Evolutionary conservation across 2,888 invertebrate genomes (phyloP), one percentile per base, ranked within the genome.

Genomic region (Stenodema calcarata): DNA sequence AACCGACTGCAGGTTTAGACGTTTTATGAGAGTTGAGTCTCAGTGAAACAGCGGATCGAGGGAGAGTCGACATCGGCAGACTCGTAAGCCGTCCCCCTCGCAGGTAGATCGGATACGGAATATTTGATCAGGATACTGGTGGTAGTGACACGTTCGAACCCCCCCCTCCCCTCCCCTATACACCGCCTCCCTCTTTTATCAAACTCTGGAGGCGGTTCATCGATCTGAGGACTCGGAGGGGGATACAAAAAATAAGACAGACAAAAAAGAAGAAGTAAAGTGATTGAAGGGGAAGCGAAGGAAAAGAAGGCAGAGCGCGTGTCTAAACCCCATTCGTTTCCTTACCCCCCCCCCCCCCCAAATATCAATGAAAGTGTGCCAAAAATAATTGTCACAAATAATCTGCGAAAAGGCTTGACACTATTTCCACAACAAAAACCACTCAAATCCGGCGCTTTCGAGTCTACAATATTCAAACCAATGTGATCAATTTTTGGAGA

Each of bases 101-200:
- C 35, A 73, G 73, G 73, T 73, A 73, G 73, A 73, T 73, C 35
- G 73, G 73, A 73, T 30, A 30, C 73, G 73, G 73, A 73, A 73
- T 73, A 73, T 73, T 73, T 73, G 73, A 73, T 73, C 73, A 30
- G 73, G 73, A 73, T 73, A 9, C 35, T 73, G 41, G 35, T 30
- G 73, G 73, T 73, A 73, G 73, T 69, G 54, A 54, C 54, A 35
- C 30, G 30, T 28, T 28, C 44, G 35, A 47, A 28, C 41, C 44
- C 79, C 41, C 79, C 54, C 16, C 54, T 28, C 28, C 14, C 54
- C n/a, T 16, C 47, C n/a, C 78, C 42, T 27, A 11, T 1, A 0
- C 27, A 44, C 23, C 27, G 54, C 18, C 28, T 54, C 28, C 1
- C 81, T 1, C 2, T 73, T 23, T 73, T 16, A 14, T 27, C 12